Evolutionary conservation across 2,888 invertebrate species (phyloP).

Genomic region (Sicus ferrugineus): DNA sequence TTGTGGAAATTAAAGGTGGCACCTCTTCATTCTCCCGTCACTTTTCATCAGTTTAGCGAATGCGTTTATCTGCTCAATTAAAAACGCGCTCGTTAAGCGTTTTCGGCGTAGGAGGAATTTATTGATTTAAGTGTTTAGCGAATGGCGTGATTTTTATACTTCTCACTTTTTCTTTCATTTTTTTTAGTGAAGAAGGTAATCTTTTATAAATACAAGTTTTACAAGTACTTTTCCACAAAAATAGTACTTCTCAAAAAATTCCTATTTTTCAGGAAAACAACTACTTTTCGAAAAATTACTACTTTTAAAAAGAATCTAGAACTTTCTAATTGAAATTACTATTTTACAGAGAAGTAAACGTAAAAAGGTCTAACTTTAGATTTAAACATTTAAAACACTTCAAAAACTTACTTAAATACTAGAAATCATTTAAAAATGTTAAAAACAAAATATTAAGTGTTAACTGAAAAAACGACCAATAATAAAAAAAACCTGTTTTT

Average conservation of each 20-base stretch:
- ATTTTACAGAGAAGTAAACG: too few relatives aligned
- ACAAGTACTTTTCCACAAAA: background rate
- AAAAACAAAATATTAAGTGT: background rate
- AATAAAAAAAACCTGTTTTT: background rate
- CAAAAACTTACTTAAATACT: too few relatives aligned
- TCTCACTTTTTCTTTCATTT: background rate
- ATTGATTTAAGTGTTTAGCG: conserved; percentile 1
- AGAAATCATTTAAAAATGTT: background rate
- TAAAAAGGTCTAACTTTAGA: too few relatives aligned
- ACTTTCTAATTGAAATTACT: too few relatives aligned
- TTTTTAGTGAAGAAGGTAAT: too few relatives aligned
- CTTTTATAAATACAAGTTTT: too few relatives aligned
- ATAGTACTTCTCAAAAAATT: background rate
- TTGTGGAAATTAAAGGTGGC: too few relatives aligned
- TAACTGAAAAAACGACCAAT: background rate
- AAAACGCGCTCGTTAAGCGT: conserved; percentile 5
- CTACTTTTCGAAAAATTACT: too few relatives aligned
- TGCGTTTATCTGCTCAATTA: conserved; percentile 14
- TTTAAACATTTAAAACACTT: too few relatives aligned
- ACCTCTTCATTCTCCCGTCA: background rate
- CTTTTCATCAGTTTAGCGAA: conserved; percentile 10
- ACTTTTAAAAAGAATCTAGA: too few relatives aligned
- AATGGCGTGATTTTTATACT: conserved; percentile 4
- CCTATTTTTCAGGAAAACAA: too few relatives aligned
- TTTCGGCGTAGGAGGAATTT: conserved; percentile 21